Evolutionary conservation across 2,888 invertebrate genomes (phyloP), one percentile per base, ranked within the genome.

Genomic region (Noctua comes): DNA sequence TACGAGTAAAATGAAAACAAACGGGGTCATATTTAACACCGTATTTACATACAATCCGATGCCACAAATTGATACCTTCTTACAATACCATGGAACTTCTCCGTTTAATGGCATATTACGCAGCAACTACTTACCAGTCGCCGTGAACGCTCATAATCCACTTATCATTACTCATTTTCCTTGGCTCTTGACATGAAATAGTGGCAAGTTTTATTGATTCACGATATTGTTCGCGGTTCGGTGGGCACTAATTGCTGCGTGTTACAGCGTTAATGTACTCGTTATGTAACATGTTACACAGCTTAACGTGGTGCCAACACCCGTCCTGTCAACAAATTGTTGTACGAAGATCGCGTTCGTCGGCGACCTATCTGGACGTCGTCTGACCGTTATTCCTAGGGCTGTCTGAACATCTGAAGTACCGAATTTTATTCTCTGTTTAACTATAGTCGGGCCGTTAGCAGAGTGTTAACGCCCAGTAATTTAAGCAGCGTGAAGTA

Each of bases 161-260:
- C 80, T 77, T 77, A 85, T 75, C 68, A 79, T 78, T 76, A 79
- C 68, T 73, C 68, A 73, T 86, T 82, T 83, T 83, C 79, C 79
- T 85, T 80, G 75, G 77, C 69, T 77, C 79, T 84, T 87, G 85
- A 85, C 80, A 86, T 86, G 91, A 91, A 88, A 86, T 87, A 90
- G 88, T 88, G 87, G 85, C 88, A 83, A 86, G 87, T 84, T 88
- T 88, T 88, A 86, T 83, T 88, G 90, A 90, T 91, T 91, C 89
- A 88, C 87, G 88, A 88, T 88, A 86, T 85, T 88, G 81, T 87
- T 88, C 81, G 75, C 83, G 83, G 76, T 87, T 79, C 84, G 80
- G 80, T 82, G 86, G 78, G 51, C 82, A 77, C 79, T 88, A 87
- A 88, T 91, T 83, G 85, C 80, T 81, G 82, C 80, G 76, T 85